These are phyloP conservation scores for Hydrotaea diabolus DNA, from an alignment of 2,888 invertebrate genomes.

Conservation along the genomic window DNA sequence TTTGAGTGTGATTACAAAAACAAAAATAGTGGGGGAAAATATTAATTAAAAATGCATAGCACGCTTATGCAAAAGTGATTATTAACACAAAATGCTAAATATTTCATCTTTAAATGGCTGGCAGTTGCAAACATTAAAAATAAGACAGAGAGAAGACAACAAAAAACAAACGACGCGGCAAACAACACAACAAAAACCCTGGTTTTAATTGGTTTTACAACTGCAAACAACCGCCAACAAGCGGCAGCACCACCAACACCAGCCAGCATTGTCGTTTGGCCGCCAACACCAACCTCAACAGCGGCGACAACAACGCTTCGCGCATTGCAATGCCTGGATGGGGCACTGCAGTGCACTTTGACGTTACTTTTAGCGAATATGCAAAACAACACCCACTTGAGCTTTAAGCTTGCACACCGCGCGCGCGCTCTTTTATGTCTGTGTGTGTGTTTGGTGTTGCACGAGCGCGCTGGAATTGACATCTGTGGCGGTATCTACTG, in stretches of 20 bases:
- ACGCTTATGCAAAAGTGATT: conserved; percentile 56
- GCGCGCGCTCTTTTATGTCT: too few species aligned
- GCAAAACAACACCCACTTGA: conserved; percentile 6
- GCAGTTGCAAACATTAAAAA: not conserved
- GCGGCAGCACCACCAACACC: not conserved
- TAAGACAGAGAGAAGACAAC: not conserved
- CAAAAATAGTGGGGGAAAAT: conserved; percentile 6
- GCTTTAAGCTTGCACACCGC: not conserved
- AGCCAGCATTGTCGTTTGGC: not conserved
- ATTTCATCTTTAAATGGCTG: conserved; percentile 50
- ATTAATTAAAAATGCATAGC: conserved; percentile 58
- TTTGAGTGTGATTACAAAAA: not conserved
- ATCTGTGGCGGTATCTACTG: not conserved
- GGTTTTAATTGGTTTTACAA: conserved; percentile 59
- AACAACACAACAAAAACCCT: conserved; percentile 33
- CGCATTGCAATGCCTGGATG: not conserved
- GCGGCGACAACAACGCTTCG: not conserved
- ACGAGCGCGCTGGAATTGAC: not conserved
- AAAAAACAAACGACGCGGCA: not conserved
- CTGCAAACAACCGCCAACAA: conserved; percentile 14
- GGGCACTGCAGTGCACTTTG: conserved; percentile 30
- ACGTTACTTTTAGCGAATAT: not conserved
- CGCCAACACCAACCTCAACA: not conserved
- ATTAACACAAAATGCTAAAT: conserved; percentile 39
- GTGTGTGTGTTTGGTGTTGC: not conserved